Base-by-base conservation (phyloP, 2,888 invertebrate species). In the Thymelicus lineola region DNA sequence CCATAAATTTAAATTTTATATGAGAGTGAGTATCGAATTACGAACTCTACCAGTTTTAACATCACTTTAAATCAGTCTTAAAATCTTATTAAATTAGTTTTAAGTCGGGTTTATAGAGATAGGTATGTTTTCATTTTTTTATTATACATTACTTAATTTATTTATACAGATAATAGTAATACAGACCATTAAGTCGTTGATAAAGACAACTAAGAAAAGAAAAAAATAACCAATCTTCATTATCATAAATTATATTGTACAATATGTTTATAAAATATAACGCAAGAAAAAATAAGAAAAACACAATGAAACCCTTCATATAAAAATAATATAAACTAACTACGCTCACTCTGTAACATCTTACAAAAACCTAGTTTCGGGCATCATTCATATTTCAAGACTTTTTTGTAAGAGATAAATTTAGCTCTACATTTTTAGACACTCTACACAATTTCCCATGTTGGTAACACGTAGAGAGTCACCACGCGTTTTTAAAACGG, bases 361-460 rank as follows among this genome's bases (percentile, higher is more conserved):
- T 28, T 28, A 1, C 28, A 14, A 35, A 55, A 14, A 14, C 0
- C 14, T 55, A 12, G 55, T 55, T 55, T 28, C 15, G 14, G 6
- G 14, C 35, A 55, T 55, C 28, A 35, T 14, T 38, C 15, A n/a
- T 57, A 57, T 38, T 58, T 38, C 10, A 17, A 58, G 3, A 58
- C 0, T 58, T 9, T 58, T 58, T 58, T 36, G 36, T 58, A 15
- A 9, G 10, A 38, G 58, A 58, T 58, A 58, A 58, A 58, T 58
- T 55, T 55, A 35, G 20, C 50, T n/a, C 20, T 59, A 17, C 59
- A 50, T 66, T 48, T 66, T 66, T 15, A 66, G 61, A 62, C 35
- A n/a, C n/a, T n/a, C n/a, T 50, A 48, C 60, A 42, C 66, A 50
- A 59, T 59, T 59, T 67, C 45, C 60, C 45, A 28, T 45, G 42